A percentile compares a stretch with the other conserved stretches of the same genome.
Evolutionary conservation across 2,113 vertebrate species (phyloP).

Genomic region (Epinephelus cyanopodus): DNA sequence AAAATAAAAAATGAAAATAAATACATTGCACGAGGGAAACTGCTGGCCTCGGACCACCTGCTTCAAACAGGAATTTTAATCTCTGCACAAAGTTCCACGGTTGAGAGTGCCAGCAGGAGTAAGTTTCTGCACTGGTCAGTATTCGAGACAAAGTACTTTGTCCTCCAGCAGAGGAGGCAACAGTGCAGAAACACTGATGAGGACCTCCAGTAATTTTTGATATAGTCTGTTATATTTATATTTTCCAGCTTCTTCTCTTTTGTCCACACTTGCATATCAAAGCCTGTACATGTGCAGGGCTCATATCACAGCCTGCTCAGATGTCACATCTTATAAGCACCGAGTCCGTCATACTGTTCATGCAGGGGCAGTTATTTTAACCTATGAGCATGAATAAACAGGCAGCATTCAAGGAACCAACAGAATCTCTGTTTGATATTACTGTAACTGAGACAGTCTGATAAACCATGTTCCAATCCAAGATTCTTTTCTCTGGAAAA

Average conservation of each 20-base stretch:
- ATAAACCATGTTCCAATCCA: no score
- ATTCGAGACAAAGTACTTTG: background rate
- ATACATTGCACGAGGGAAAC: background rate
- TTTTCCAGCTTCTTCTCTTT: no score
- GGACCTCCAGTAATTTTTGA: no score
- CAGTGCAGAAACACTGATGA: no score
- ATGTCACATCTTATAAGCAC: background rate
- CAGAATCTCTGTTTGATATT: background rate
- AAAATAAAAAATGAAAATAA: background rate
- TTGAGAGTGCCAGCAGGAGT: background rate
- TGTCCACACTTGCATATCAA: slow-evolving; percentile 18
- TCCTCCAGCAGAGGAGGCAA: no score
- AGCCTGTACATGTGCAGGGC: background rate
- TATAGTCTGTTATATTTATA: no score
- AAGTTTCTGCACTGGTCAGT: background rate
- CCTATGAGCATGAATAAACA: background rate
- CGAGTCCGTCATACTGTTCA: background rate
- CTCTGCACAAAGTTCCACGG: background rate
- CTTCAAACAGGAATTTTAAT: background rate
- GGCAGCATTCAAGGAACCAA: no score
- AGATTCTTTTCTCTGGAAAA: no score
- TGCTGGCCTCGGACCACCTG: background rate
- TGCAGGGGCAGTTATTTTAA: background rate
- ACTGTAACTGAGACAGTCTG: no score
- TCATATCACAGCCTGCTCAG: background rate